These are phyloP conservation scores for Charadrius vociferus DNA, from an alignment of 2,113 vertebrate species.

Conservation along the genomic window DNA sequence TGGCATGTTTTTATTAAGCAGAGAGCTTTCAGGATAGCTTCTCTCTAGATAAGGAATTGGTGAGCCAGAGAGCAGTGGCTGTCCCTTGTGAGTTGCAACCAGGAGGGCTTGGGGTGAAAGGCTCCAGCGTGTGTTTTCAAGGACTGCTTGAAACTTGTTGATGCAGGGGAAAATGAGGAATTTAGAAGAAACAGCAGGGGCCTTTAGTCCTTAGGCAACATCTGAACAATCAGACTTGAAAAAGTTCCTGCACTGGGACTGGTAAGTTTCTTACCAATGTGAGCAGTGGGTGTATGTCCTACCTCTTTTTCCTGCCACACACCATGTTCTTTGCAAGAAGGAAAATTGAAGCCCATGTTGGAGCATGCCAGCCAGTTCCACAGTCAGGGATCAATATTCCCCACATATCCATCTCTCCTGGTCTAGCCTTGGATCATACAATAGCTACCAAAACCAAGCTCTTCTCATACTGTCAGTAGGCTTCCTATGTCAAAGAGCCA, in stretches of 20 bases:
- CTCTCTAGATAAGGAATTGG: not conserved
- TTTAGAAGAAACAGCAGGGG: not conserved
- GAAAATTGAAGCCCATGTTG: not conserved
- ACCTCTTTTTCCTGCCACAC: not conserved
- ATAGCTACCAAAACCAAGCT: not conserved
- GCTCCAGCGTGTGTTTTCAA: not conserved
- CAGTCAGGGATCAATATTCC: not conserved
- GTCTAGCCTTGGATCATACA: not conserved
- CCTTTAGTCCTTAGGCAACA: not conserved
- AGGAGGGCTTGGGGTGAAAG: not conserved
- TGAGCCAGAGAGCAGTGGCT: not conserved
- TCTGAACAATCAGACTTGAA: not conserved
- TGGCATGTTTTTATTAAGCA: not conserved
- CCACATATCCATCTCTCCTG: not conserved
- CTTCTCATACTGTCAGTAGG: not conserved
- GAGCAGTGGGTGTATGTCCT: not conserved
- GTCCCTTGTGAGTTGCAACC: not conserved
- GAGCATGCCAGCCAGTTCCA: not conserved
- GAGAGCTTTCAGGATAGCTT: not conserved
- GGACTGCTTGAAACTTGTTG: not conserved
- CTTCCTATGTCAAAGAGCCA: not conserved
- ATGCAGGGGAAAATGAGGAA: not conserved
- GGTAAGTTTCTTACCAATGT: not conserved
- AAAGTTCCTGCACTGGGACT: not conserved
- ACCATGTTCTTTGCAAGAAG: not conserved